These are phyloP conservation scores for Athalia rosae DNA, from an alignment of 2,888 invertebrate species.

Conservation along the genomic window DNA sequence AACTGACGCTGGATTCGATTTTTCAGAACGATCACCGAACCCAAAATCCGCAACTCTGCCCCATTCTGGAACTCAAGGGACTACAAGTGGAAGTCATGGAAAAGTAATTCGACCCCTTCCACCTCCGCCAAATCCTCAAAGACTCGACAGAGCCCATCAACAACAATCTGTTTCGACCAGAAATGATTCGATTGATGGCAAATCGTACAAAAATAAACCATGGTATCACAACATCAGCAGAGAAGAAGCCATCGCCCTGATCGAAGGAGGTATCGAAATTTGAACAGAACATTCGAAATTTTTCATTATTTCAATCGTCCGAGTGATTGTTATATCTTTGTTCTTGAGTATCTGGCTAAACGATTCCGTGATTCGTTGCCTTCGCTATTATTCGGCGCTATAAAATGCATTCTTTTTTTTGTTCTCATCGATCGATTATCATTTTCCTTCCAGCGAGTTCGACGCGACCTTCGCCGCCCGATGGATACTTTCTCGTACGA, in stretches of 20 bases:
- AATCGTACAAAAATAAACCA: conserved; percentile 64
- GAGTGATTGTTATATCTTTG: background rate
- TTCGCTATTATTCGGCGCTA: too few relatives aligned
- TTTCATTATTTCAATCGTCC: background rate
- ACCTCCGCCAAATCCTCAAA: conserved; percentile 62
- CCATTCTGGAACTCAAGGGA: conserved; percentile 63
- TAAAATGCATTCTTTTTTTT: too few relatives aligned
- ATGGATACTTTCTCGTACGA: conserved; percentile 71
- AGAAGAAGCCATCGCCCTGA: conserved; percentile 64
- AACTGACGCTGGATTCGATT: background rate
- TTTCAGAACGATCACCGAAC: conserved; percentile 67
- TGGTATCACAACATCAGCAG: conserved; percentile 70
- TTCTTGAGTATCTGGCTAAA: too few relatives aligned
- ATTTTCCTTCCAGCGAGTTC: background rate
- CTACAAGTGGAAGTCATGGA: conserved; percentile 44
- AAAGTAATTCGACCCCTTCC: conserved; percentile 61
- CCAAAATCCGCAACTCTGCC: conserved; percentile 67
- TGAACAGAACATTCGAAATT: background rate
- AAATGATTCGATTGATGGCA: background rate
- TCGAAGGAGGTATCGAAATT: conserved; percentile 21
- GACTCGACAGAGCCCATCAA: conserved; percentile 41
- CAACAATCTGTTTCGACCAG: background rate
- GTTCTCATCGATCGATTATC: too few relatives aligned
- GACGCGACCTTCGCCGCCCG: conserved; percentile 52
- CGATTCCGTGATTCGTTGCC: too few relatives aligned